A percentile compares a stretch with the other conserved stretches of the same genome.
These are phyloP conservation scores for Brachionus koreanus DNA, from an alignment of 1,140 invertebrate species.

Conservation along the genomic window DNA sequence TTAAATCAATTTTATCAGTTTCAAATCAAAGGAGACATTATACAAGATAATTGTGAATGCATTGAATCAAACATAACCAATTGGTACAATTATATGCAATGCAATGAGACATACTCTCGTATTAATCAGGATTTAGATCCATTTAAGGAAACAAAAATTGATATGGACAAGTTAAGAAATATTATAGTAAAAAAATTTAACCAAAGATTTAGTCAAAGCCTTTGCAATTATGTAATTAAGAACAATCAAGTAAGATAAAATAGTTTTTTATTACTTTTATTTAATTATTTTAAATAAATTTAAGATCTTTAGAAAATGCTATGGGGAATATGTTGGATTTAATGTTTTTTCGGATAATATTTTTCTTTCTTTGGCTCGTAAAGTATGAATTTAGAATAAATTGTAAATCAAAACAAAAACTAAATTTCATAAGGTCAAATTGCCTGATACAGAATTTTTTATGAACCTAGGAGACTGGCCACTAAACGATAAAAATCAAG, in stretches of 20 bases:
- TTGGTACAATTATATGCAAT: slow-evolving; percentile 70
- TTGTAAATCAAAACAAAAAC: not conserved
- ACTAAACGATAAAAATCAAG: slow-evolving; percentile 61
- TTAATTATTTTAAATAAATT: slow-evolving; percentile 46
- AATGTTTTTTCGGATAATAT: slow-evolving; percentile 90
- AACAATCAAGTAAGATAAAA: slow-evolving; percentile 67
- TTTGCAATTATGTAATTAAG: slow-evolving; percentile 84
- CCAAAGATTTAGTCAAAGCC: slow-evolving; percentile 71
- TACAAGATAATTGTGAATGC: slow-evolving; percentile 80
- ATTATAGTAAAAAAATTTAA: slow-evolving; percentile 67
- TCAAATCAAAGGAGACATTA: slow-evolving; percentile 64
- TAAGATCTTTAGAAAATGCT: slow-evolving; percentile 77
- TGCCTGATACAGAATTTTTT: slow-evolving; percentile 85
- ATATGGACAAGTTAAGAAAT: slow-evolving; percentile 68
- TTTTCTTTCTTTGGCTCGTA: slow-evolving; percentile 74
- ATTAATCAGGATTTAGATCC: slow-evolving; percentile 70
- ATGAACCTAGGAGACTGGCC: slow-evolving; percentile 95
- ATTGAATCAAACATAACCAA: slow-evolving; percentile 64
- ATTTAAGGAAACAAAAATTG: slow-evolving; percentile 64
- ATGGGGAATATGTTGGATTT: slow-evolving; percentile 89
- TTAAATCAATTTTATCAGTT: not conserved
- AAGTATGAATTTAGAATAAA: slow-evolving; percentile 61
- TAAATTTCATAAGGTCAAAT: slow-evolving; percentile 51
- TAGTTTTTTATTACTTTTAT: not conserved
- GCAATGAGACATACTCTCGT: slow-evolving; percentile 66